phyloP scores from a whole-genome alignment of 2,888 invertebrate species.

The Ischnura elegans region DNA sequence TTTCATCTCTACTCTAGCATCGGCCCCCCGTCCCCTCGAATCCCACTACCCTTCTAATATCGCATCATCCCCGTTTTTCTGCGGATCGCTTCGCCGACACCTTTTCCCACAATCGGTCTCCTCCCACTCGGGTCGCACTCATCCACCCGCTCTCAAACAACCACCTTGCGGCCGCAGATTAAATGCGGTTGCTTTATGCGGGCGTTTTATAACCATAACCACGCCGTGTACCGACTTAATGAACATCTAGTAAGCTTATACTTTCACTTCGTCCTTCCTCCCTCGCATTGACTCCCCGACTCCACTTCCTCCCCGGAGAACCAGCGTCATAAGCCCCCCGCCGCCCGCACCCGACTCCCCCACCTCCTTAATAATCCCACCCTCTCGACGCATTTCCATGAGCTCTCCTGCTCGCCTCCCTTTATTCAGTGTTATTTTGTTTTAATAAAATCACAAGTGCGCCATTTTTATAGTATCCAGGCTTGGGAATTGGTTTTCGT shows the following conservation, averaged over 20 bases:
- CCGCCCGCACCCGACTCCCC: background rate
- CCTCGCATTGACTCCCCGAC: background rate
- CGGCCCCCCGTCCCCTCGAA: background rate
- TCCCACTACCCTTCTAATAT: background rate
- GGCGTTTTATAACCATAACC: constrained; percentile 62
- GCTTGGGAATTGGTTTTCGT: background rate
- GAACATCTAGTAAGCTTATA: constrained; percentile 67
- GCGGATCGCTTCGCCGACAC: background rate
- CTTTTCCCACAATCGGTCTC: background rate
- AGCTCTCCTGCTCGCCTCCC: constrained; percentile 10
- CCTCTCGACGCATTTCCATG: constrained; percentile 30
- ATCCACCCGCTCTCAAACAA: constrained; percentile 17
- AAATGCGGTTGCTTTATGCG: constrained; percentile 60
- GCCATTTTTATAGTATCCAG: constrained; percentile 3
- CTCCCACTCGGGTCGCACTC: background rate
- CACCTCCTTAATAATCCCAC: constrained; percentile 1
- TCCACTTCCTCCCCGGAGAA: background rate
- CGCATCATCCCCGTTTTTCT: background rate
- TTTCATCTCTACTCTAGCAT: too few relatives aligned
- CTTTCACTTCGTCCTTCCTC: constrained; percentile 56
- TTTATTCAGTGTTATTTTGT: constrained; percentile 3
- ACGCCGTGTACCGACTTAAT: constrained; percentile 59
- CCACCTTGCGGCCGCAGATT: constrained; percentile 46
- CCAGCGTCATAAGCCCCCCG: background rate
- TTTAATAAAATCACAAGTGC: background rate